A percentile compares a stretch with the other conserved stretches of the same genome.
Evolutionary conservation across 2,113 vertebrate species (phyloP).

Genomic region (Hucho hucho): DNA sequence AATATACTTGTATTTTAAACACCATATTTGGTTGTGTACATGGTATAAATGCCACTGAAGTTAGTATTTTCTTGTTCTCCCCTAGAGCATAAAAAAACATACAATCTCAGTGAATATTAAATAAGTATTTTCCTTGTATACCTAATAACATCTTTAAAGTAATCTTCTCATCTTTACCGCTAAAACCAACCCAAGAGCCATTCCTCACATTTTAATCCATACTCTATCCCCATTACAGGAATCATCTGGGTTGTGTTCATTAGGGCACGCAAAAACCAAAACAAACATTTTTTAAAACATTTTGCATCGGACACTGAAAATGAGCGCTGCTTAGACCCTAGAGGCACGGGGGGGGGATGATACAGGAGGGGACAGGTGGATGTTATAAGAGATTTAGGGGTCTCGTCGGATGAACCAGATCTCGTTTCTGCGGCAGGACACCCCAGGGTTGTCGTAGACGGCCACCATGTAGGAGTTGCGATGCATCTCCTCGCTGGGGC

Average conservation of each 20-base stretch:
- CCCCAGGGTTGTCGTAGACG: slow-evolving; percentile 79
- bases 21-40: no score
- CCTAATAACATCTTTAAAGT: neutral
- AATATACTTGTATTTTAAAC: neutral
- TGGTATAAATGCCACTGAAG: no score
- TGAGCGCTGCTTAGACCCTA: no score
- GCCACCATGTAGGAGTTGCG: slow-evolving; percentile 76
- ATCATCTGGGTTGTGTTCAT: neutral
- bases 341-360: no score
- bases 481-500: slow-evolving; percentile 49
- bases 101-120: neutral
- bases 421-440: slow-evolving; percentile 78
- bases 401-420: slow-evolving; percentile 81
- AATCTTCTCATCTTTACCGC: neutral
- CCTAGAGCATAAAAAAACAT: neutral
- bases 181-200: neutral
- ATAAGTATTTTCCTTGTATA: neutral
- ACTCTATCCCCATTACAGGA: neutral
- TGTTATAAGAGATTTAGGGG: slow-evolving; percentile 30
- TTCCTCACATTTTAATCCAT: neutral
- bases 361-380: neutral
- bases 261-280: no score
- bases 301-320: no score
- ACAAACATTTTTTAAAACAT: no score
- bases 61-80: neutral